These are phyloP conservation scores for Parauchenoglanis punctatus DNA, from an alignment of 2,797 vertebrate species.

Conservation along the genomic window DNA sequence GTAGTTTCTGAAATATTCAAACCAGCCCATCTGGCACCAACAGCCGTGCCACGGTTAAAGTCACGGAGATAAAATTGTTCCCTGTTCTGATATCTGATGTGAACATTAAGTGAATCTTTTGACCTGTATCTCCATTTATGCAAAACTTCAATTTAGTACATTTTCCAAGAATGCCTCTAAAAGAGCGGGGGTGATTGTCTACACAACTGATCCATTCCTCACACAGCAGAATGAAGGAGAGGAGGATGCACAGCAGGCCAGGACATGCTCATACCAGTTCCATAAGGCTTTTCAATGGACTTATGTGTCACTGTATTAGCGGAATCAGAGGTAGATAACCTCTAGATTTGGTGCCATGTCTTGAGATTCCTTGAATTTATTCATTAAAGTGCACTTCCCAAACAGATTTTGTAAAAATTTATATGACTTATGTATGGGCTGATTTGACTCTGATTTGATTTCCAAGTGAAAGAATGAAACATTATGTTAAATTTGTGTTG, in stretches of 20 bases:
- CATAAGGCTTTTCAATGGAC: slow-evolving; percentile 31
- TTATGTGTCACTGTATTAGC: slow-evolving; percentile 10
- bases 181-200: slow-evolving; percentile 68
- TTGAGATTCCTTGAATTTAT: background rate
- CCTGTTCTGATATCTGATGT: background rate
- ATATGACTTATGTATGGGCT: background rate
- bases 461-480: slow-evolving; percentile 26
- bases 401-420: background rate
- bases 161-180: slow-evolving; percentile 29
- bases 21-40: background rate
- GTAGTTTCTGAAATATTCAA: background rate
- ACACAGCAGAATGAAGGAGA: slow-evolving; percentile 18
- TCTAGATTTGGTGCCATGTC: background rate
- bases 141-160: slow-evolving; percentile 8
- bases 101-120: background rate
- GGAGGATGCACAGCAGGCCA: slow-evolving; percentile 28
- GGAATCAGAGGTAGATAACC: slow-evolving; percentile 3
- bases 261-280: slow-evolving; percentile 41
- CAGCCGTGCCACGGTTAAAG: background rate
- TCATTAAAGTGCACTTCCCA: slow-evolving; percentile 34
- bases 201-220: slow-evolving; percentile 54
- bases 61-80: background rate
- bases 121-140: background rate
- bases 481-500: slow-evolving; percentile 2
- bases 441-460: background rate